Evolutionary conservation across 2,797 vertebrate genomes (phyloP), one percentile per base, ranked within the genome.

Genomic region (Clarias laeviceps): DNA sequence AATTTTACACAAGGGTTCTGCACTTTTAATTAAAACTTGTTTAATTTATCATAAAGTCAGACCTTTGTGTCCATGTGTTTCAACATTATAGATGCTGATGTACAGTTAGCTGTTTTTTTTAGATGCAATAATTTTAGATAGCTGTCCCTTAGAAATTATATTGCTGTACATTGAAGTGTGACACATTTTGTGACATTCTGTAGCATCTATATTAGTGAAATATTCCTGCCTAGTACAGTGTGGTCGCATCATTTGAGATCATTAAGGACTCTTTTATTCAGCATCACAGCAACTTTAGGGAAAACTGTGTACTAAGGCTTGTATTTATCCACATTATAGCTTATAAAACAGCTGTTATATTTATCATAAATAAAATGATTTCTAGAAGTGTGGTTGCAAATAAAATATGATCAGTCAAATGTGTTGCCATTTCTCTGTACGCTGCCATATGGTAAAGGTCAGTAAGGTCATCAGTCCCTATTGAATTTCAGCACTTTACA

Each of bases 401-500:
- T 76, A 76, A 56, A 3, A 32, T n/a, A 12, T 69, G 64, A 37
- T 37, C 37, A 37, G 37, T 37, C 18, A 0, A 22, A 12, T 69
- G 64, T 66, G 73, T 29, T 29, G 54, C 17, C 5, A 2, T 37
- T 59, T 57, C 32, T 5, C 54, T 61, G 17, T 29, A 12, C 54
- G 0, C n/a, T 59, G 68, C 68, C 81, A 86, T 79, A 83, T 83
- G 81, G 54, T 14, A n/a, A 62, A 56, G 74, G 65, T 86, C 81
- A 86, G 3, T 54, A 40, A 65, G 56, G 70, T 86, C 66, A 22
- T 70, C 20, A 79, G 24, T 72, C 22, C 54, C n/a, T 83, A 79
- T 83, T 86, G 85, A 45, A 79, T 86, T 86, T 83, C 65, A 69
- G 56, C 57, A 64, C 74, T 79, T 83, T 64, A 83, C 50, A 32